Percentiles rank a stretch among this genome's conserved stretches.
phyloP scores from a whole-genome alignment of 1,140 invertebrate species.

The Zaprionus lachaisei region DNA sequence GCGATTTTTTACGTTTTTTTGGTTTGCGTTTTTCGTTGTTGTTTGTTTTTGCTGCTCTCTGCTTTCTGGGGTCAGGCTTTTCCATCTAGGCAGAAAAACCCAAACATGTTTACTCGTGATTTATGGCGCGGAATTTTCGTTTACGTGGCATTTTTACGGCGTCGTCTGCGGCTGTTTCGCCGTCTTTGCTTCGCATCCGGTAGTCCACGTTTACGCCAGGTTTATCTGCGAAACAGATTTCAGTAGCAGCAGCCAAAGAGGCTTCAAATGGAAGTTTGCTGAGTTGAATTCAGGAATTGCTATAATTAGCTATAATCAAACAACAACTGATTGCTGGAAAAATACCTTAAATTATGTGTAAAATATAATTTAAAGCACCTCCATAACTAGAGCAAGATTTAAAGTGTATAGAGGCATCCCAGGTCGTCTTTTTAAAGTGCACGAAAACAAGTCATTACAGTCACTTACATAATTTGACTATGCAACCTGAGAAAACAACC shows the following conservation, averaged over 20 bases:
- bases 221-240: neutral
- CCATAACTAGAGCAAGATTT: neutral
- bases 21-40: constrained; percentile 33
- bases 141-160: constrained; percentile 53
- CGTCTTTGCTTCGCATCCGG: constrained; percentile 7
- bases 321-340: too few species aligned
- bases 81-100: constrained; percentile 42
- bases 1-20: constrained; percentile 15
- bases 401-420: neutral
- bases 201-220: constrained; percentile 2
- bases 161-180: constrained; percentile 36
- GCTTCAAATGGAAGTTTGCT: neutral
- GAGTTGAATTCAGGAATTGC: neutral
- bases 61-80: constrained; percentile 16
- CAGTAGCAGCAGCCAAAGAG: neutral
- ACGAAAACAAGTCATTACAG: neutral
- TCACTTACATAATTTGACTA: neutral
- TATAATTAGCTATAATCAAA: neutral
- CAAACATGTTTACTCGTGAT: constrained; percentile 71
- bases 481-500: neutral
- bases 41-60: constrained; percentile 6
- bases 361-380: too few species aligned
- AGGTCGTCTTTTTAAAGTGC: neutral
- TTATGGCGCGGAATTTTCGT: constrained; percentile 78
- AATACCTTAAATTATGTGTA: too few species aligned